A percentile compares a stretch with the other conserved stretches of the same genome.
Conservation (phyloP, 2,113 vertebrate genomes). For the Amphiprion percula region DNA sequence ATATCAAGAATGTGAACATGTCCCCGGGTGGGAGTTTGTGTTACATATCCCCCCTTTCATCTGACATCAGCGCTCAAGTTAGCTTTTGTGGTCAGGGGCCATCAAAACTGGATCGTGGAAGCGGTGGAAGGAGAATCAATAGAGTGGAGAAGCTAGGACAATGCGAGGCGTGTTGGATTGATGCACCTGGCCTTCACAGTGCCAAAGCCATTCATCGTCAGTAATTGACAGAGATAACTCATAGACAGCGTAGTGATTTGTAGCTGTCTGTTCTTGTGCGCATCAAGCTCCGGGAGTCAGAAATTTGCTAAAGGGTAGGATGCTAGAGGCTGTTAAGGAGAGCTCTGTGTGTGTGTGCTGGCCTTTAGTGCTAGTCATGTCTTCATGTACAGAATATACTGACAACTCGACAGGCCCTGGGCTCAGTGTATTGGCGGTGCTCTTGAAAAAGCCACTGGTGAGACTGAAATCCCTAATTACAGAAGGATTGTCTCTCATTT, state of each 20-base stretch:
- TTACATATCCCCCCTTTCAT: slow-evolving; percentile 79
- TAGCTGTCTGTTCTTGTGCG: slow-evolving; percentile 57
- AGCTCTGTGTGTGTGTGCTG: slow-evolving; percentile 11
- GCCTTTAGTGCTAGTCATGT: slow-evolving; percentile 33
- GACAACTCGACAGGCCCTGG: slow-evolving; percentile 24
- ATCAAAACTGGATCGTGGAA: slow-evolving; percentile 70
- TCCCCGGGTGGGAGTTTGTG: slow-evolving; percentile 72
- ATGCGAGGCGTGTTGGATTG: slow-evolving; percentile 61
- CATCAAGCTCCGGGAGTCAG: slow-evolving; percentile 33
- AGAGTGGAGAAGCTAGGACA: slow-evolving; percentile 57
- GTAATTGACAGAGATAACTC: slow-evolving; percentile 82
- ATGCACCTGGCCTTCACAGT: slow-evolving; percentile 75
- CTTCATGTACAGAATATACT: slow-evolving; percentile 25
- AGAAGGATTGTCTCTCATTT: neutral
- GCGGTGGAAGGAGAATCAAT: slow-evolving; percentile 73
- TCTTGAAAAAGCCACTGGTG: slow-evolving; percentile 18
- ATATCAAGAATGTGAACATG: slow-evolving; percentile 74
- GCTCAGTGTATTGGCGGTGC: slow-evolving; percentile 5
- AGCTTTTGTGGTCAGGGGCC: slow-evolving; percentile 73
- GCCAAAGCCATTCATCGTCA: slow-evolving; percentile 70
- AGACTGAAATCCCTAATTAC: slow-evolving; percentile 19
- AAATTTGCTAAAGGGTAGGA: slow-evolving; percentile 56
- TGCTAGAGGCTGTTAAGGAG: slow-evolving; percentile 30
- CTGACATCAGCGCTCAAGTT: slow-evolving; percentile 77
- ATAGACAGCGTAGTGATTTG: slow-evolving; percentile 66